These are phyloP conservation scores for Latrodectus elegans DNA, from an alignment of 2,888 invertebrate species.

Conservation along the genomic window DNA sequence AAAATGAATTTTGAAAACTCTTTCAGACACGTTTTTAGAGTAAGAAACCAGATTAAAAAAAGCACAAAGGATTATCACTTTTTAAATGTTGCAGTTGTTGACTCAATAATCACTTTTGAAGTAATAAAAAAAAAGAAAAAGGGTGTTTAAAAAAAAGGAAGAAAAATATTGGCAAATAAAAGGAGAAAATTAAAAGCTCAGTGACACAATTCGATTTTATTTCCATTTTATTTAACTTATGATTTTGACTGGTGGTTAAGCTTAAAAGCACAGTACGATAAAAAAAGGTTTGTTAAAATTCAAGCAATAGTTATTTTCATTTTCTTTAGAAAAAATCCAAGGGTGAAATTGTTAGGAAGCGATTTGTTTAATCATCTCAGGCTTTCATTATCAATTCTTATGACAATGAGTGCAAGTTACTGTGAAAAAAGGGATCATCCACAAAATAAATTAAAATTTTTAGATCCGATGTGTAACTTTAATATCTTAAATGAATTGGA, in stretches of 20 bases:
- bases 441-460: slow-evolving; percentile 12
- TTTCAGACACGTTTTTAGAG: slow-evolving; percentile 55
- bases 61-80: slow-evolving; percentile 66
- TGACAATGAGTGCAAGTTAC: slow-evolving; percentile 44
- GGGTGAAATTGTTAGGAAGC: slow-evolving; percentile 4
- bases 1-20: slow-evolving; percentile 62
- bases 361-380: slow-evolving; percentile 66
- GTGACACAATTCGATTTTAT: slow-evolving; percentile 60
- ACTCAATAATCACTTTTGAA: slow-evolving; percentile 64
- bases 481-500: too few relatives aligned
- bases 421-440: slow-evolving; percentile 16
- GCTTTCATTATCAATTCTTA: slow-evolving; percentile 57
- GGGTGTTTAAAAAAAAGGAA: not conserved
- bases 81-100: slow-evolving; percentile 66
- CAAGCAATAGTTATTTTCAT: too few relatives aligned
- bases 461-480: not conserved
- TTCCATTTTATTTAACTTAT: slow-evolving; percentile 62
- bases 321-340: not conserved
- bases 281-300: too few relatives aligned
- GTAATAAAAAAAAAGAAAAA: slow-evolving; percentile 29
- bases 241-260: slow-evolving; percentile 45
- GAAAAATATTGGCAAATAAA: slow-evolving; percentile 23
- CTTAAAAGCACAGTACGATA: slow-evolving; percentile 47
- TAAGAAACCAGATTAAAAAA: slow-evolving; percentile 23
- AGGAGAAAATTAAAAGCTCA: slow-evolving; percentile 55